A percentile compares a stretch with the other conserved stretches of the same genome.
These are phyloP conservation scores for Tamias sibiricus DNA, from an alignment of 2,113 vertebrate genomes.

Conservation along the genomic window DNA sequence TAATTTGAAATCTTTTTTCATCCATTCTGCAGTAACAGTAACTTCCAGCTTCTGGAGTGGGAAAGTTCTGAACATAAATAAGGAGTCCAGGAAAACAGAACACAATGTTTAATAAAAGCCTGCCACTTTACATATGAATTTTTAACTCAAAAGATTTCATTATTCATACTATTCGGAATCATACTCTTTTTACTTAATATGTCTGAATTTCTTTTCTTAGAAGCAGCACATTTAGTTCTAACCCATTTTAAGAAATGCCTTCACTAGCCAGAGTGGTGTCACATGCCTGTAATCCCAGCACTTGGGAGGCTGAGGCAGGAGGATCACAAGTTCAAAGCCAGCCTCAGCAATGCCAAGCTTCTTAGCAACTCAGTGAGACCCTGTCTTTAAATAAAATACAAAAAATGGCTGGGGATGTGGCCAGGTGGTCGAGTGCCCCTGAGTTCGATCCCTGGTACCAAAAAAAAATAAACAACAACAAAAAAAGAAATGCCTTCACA, in stretches of 20 bases:
- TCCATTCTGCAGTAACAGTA: background rate
- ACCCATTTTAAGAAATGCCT: background rate
- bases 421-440: too few relatives aligned
- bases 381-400: too few relatives aligned
- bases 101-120: slow-evolving; percentile 53
- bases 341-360: too few relatives aligned
- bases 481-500: background rate
- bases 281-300: too few relatives aligned
- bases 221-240: slow-evolving; percentile 49
- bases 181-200: slow-evolving; percentile 45
- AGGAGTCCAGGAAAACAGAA: slow-evolving; percentile 45
- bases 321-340: too few relatives aligned
- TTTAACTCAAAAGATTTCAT: slow-evolving; percentile 41
- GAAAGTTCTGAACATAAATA: slow-evolving; percentile 48
- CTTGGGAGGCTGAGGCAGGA: too few relatives aligned
- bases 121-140: slow-evolving; percentile 48
- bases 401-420: too few relatives aligned
- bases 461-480: too few relatives aligned
- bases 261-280: too few relatives aligned
- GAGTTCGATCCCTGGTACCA: too few relatives aligned
- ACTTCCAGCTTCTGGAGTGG: slow-evolving; percentile 38
- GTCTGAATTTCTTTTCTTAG: slow-evolving; percentile 43
- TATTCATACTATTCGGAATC: slow-evolving; percentile 37
- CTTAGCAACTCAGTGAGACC: too few relatives aligned
- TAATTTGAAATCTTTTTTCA: slow-evolving; percentile 42